Evolutionary conservation across 2,888 invertebrate species (phyloP).

Genomic region (Tridacna crocea): DNA sequence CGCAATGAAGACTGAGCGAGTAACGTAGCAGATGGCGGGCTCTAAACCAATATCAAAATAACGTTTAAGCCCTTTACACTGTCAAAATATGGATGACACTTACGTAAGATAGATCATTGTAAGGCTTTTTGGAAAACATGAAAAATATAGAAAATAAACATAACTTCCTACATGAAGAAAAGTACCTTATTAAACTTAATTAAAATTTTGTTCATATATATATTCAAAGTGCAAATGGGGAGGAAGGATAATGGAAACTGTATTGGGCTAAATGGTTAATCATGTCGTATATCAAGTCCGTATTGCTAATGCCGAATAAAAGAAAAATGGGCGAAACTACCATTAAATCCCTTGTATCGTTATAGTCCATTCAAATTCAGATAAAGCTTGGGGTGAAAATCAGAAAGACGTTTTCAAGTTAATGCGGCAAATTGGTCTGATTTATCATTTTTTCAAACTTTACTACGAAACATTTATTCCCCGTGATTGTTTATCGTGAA

Average conservation of each 20-base stretch:
- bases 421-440: constrained; percentile 37
- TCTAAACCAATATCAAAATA: constrained; percentile 49
- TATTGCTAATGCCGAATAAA: constrained; percentile 33
- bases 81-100: too few relatives aligned
- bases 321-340: constrained; percentile 41
- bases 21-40: constrained; percentile 47
- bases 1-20: constrained; percentile 23
- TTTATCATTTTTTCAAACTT: constrained; percentile 62
- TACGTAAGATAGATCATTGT: too few relatives aligned
- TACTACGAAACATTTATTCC: constrained; percentile 63
- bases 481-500: constrained; percentile 59
- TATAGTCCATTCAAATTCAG: constrained; percentile 32
- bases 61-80: constrained; percentile 5
- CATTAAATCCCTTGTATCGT: constrained; percentile 42
- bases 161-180: too few relatives aligned
- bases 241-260: too few relatives aligned
- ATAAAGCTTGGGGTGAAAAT: constrained; percentile 38
- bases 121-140: too few relatives aligned
- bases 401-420: constrained; percentile 21
- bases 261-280: constrained; percentile 18
- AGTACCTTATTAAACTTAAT: too few relatives aligned
- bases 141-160: too few relatives aligned
- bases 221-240: too few relatives aligned
- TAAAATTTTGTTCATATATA: too few relatives aligned
- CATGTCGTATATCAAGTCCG: constrained; percentile 57